Base-by-base conservation (phyloP, 2,888 invertebrate genomes). In the Pristionchus exspectatus region DNA sequence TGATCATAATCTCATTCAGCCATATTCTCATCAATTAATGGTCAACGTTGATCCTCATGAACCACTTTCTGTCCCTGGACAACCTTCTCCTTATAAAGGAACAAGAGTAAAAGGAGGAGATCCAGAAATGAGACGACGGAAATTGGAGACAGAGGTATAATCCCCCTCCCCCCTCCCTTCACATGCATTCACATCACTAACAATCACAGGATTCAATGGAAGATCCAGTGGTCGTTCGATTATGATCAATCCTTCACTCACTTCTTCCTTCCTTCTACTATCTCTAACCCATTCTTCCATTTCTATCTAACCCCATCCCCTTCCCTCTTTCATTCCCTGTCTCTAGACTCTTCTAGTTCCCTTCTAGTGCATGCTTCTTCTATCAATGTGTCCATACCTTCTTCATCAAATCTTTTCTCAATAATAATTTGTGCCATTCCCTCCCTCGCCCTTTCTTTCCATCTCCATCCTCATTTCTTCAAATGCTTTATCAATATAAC, bases 131-230 rank as follows among this genome's bases (percentile, higher is more conserved):
- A 83, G 88, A 24, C 72, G 90, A n/a, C 66, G 89, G 1, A 77
- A 77, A 33, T 30, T 74, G 14, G 91, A 91, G 81, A 91, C 91
- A 69, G 90, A 91, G 91, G 91, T 91, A 90, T 91, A 90, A 63
- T 21, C 9, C 33, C 66, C 50, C 27, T 24, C 33, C 63, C 7
- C 7, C 21, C n/a, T 30, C 38, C 50, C n/a, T 18, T 30, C 30
- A 14, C 69, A 27, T 69, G 5, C n/a, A 18, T 69, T 56, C 59
- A 59, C 59, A 59, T 66, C 66, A 66, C 66, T 66, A 18, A 33
- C 81, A 50, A 21, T 59, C 85, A 38, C 56, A 85, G 85, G 85
- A 85, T 18, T 85, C 85, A 63, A 38, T 33, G 56, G 85, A 85
- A 21, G 63, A 85, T 56, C 33, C 30, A 59, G 24, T 85, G 16